These are phyloP conservation scores for Colistium nudipinnis DNA, from an alignment of 2,113 vertebrate species.

Conservation along the genomic window DNA sequence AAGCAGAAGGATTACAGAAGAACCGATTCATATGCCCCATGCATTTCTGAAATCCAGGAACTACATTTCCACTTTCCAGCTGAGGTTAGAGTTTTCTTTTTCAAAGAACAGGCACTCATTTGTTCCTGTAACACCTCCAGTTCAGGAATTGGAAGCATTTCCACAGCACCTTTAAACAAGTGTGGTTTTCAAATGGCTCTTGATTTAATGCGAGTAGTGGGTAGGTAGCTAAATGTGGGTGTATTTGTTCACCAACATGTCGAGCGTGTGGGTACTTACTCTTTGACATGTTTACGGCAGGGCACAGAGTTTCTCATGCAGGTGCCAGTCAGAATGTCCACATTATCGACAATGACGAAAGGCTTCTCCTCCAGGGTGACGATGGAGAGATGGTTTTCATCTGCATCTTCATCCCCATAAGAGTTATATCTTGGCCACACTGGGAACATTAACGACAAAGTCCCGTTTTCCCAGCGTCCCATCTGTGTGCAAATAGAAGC, in stretches of 20 bases:
- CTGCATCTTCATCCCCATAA: constrained; percentile 89
- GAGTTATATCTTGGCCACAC: constrained; percentile 97
- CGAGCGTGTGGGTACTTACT: constrained; percentile 83
- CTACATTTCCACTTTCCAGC: background rate
- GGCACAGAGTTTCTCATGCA: constrained; percentile 97
- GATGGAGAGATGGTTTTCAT: constrained; percentile 96
- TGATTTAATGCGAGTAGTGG: background rate
- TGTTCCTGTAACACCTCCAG: background rate
- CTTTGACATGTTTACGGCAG: constrained; percentile 91
- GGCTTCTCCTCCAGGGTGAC: constrained; percentile 98
- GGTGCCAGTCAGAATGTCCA: constrained; percentile 94
- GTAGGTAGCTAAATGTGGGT: background rate
- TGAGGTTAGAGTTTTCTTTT: background rate
- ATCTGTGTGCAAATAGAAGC: constrained; percentile 80
- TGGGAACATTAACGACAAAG: constrained; percentile 89
- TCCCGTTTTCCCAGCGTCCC: constrained; percentile 96
- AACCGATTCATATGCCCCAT: background rate
- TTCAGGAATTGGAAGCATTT: background rate
- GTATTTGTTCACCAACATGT: too few relatives aligned
- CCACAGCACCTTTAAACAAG: background rate
- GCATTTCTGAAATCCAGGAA: background rate
- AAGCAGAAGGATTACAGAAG: background rate
- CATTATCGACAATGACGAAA: constrained; percentile 96
- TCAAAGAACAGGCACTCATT: background rate
- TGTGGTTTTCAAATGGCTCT: background rate